Base-by-base conservation (phyloP, 1,140 invertebrate species). In the Danaus plexippus region DNA sequence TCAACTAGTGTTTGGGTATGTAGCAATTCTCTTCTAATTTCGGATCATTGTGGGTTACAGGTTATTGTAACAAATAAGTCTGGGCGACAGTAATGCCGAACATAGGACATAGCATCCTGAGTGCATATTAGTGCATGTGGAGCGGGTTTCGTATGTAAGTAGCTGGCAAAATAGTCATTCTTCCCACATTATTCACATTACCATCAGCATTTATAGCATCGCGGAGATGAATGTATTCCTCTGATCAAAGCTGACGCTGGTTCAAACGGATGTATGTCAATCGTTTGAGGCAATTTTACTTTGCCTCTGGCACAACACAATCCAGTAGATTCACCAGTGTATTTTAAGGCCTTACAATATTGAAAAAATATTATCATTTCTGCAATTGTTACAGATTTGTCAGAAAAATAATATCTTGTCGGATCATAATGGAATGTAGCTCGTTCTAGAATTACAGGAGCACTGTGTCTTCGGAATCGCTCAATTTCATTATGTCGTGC, bases 31-130 rank as follows among this genome's bases (percentile, higher is more conserved):
- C 64, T 56, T 52, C 71, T 47, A 51, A n/a, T n/a, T n/a, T 85
- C 76, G 5, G 47, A 51, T 74, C 89, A 91, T 52, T 85, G 62
- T 68, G 86, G 80, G 87, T 91, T 89, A 56, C 76, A 83, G 49
- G 76, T 85, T 47, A 83, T 80, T 32, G 86, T 88, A 58, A 88
- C 76, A 68, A 88, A 87, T 61, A 79, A 71, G 65, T 77, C 67
- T 61, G 85, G 75, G 53, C 62, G 54, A 47, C 81, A 85, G 65
- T 81, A 83, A 42, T 75, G 10, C 9, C 71, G 51, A 43, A 87
- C 82, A 63, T 71, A 82, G 51, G 15, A 87, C 82, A 63, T 72
- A 80, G 79, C 81, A 74, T 86, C 75, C 59, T 85, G 80, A 55
- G n/a, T n/a, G 66, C 60, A 51, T 82, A 75, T 64, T 87, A 71